Base-by-base conservation (phyloP, 2,888 invertebrate genomes). In the Brachypterus glaber region DNA sequence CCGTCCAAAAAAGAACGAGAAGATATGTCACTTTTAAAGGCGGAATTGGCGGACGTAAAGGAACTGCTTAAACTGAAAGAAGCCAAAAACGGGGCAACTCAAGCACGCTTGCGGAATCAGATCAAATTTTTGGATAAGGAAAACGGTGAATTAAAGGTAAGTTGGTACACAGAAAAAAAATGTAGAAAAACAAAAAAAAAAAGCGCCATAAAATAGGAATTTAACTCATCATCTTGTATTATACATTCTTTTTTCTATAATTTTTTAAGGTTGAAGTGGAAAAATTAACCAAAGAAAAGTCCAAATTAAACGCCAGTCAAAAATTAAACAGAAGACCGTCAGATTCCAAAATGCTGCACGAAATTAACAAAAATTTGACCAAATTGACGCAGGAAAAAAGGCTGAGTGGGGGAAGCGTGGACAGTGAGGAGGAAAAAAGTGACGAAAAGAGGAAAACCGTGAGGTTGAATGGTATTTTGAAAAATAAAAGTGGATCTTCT, bases 341-440 rank as follows among this genome's bases (percentile, higher is more conserved):
- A n/a, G 84, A 82, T 45, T 75, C 79, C 18, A 82, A 79, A 67
- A 77, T 83, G 61, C 68, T 86, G 43, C 78, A 82, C 52, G 78
- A 82, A 62, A 84, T 87, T 18, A 86, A 82, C 56, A 77, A 77
- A 42, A 73, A 74, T 46, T 60, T 78, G 29, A 67, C 67, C 0
- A 68, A 71, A 45, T 49, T 74, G 27, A 59, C 62, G 4, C 49
- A 58, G 37, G 52, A 57, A 43, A 33, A 30, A 21, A 7, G 17
- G 31, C 30, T n/a, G 33, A n/a, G 16, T 18, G 8, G 26, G 11
- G 39, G 24, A 27, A 35, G 29, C 16, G 37, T 36, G 37, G 26
- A 15, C n/a, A 46, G 27, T 29, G 31, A 32, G 3, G 35, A 32
- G 15, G 35, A 39, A 35, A 42, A 31, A 41, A 29, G 18, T 40